Evolutionary conservation across 1,140 invertebrate species (phyloP).

Genomic region (Pseudomyrmex cubaensis): DNA sequence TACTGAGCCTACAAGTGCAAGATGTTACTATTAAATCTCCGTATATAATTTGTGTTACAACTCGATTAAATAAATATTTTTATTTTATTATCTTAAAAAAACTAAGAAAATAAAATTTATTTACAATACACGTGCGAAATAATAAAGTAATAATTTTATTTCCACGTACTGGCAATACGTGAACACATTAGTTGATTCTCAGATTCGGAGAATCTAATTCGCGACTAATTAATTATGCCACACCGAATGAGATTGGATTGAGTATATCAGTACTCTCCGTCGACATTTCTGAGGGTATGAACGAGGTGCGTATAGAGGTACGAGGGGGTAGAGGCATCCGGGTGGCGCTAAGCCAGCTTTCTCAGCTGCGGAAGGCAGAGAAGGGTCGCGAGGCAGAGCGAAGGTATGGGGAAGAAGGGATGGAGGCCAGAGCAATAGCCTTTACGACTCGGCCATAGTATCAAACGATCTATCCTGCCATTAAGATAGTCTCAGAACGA

Average conservation of each 20-base stretch:
- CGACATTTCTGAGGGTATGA: slow-evolving; percentile 69
- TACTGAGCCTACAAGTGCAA: background rate
- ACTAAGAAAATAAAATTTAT: background rate
- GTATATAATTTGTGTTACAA: background rate
- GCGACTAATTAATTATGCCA: slow-evolving; percentile 66
- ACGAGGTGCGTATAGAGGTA: slow-evolving; percentile 76
- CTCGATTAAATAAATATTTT: background rate
- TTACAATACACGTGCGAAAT: background rate
- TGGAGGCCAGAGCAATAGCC: slow-evolving; percentile 84
- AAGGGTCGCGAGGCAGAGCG: slow-evolving; percentile 57
- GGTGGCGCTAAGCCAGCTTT: slow-evolving; percentile 78
- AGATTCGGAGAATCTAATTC: slow-evolving; percentile 11
- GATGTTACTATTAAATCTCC: slow-evolving; percentile 3
- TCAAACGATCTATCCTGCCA: slow-evolving; percentile 85
- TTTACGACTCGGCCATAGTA: slow-evolving; percentile 86
- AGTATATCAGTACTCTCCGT: slow-evolving; percentile 53
- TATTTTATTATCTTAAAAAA: too few relatives aligned
- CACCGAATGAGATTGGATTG: slow-evolving; percentile 59
- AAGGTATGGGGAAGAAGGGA: slow-evolving; percentile 71
- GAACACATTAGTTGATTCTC: background rate
- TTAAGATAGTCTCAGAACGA: slow-evolving; percentile 86
- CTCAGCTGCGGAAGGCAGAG: slow-evolving; percentile 51
- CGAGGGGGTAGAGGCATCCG: slow-evolving; percentile 62
- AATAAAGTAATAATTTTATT: background rate
- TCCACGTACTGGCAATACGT: background rate